Conservation (phyloP, 2,113 vertebrate species). For the Hyperoodon ampullatus region DNA sequence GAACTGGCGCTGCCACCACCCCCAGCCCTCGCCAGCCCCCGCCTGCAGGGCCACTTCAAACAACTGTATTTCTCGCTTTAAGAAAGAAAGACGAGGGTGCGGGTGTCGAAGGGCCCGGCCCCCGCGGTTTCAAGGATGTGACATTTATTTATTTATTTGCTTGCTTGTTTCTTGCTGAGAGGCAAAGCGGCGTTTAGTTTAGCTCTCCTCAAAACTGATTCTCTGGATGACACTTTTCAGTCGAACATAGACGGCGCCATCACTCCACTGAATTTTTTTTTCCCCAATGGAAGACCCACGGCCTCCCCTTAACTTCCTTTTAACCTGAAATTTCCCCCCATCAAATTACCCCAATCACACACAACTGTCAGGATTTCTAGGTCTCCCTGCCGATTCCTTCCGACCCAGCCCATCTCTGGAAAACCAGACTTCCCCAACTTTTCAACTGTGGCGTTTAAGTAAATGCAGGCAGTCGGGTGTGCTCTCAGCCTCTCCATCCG, state of each 20-base stretch:
- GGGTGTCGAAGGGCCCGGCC: slow-evolving; percentile 11
- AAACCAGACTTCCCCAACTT: slow-evolving; percentile 86
- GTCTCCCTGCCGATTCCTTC: slow-evolving; percentile 68
- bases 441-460: slow-evolving; percentile 82
- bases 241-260: slow-evolving; percentile 91
- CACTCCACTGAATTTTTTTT: slow-evolving; percentile 85
- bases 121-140: slow-evolving; percentile 57
- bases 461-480: slow-evolving; percentile 73
- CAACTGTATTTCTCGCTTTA: slow-evolving; percentile 53
- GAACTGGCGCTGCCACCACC: not conserved
- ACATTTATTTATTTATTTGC: slow-evolving; percentile 65
- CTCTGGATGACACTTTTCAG: slow-evolving; percentile 86
- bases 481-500: slow-evolving; percentile 46
- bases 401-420: slow-evolving; percentile 62
- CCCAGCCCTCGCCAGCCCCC: not conserved
- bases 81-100: not conserved
- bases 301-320: slow-evolving; percentile 88
- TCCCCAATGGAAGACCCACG: slow-evolving; percentile 79
- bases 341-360: slow-evolving; percentile 76
- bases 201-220: slow-evolving; percentile 85
- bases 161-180: slow-evolving; percentile 70
- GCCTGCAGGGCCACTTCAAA: slow-evolving; percentile 66
- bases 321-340: slow-evolving; percentile 76
- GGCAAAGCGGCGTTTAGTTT: slow-evolving; percentile 82
- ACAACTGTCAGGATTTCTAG: slow-evolving; percentile 75